A percentile compares a stretch with the other conserved stretches of the same genome.
Conservation (phyloP, 2,797 vertebrate species). For the Acridotheres tristis region DNA sequence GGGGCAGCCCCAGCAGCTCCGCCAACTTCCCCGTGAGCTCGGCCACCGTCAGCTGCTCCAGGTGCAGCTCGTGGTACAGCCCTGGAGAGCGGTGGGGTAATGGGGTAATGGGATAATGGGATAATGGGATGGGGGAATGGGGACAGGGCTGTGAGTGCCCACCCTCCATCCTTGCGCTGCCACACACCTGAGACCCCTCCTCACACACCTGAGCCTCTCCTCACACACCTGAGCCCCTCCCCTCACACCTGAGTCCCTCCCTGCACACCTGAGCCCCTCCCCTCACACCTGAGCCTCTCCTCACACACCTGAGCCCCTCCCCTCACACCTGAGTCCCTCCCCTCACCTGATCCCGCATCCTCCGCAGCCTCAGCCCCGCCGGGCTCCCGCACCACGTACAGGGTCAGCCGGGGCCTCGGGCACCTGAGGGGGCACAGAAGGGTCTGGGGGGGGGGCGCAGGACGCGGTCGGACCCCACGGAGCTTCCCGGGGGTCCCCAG, state of each 20-base stretch:
- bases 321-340: not conserved
- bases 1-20: not conserved
- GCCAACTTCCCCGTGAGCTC: not conserved
- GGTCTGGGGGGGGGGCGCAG: not conserved
- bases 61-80: not conserved
- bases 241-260: not conserved
- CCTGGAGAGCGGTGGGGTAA: not conserved
- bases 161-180: not conserved
- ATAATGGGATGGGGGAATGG: not conserved
- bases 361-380: not conserved
- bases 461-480: accelerated
- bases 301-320: not conserved
- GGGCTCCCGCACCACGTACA: not conserved
- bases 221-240: not conserved
- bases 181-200: not conserved
- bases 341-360: not conserved
- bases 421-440: not conserved
- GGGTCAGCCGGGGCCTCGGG: not conserved
- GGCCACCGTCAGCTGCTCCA: not conserved
- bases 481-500: not conserved
- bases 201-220: not conserved
- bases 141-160: not conserved
- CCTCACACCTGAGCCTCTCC: not conserved
- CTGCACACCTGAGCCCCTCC: not conserved
- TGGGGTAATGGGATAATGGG: not conserved